phyloP scores from a whole-genome alignment of 2,888 invertebrate genomes.

The Drosophila birchii region DNA sequence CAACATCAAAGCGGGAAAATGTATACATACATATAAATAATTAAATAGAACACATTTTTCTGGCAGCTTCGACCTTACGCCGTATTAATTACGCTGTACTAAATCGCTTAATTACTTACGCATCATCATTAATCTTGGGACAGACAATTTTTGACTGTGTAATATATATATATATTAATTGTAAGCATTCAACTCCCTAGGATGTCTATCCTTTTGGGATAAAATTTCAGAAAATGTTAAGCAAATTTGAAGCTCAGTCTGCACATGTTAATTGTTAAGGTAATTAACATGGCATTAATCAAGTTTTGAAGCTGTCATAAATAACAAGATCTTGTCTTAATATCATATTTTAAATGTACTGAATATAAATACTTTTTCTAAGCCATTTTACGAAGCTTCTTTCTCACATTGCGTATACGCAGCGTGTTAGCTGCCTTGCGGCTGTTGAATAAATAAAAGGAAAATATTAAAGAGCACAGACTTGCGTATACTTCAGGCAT shows the following conservation, averaged over 20 bases:
- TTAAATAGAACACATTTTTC: constrained; percentile 26
- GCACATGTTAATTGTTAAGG: constrained; percentile 12
- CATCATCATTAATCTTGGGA: constrained; percentile 30
- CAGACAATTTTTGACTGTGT: constrained; percentile 3
- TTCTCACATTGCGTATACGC: constrained; percentile 39
- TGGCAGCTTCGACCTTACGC: constrained; percentile 6
- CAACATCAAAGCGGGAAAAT: background rate
- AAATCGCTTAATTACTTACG: constrained; percentile 16
- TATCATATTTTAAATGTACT: constrained; percentile 2
- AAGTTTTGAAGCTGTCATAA: constrained; percentile 16
- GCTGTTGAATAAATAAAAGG: constrained; percentile 8
- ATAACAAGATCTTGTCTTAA: background rate
- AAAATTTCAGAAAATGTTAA: background rate
- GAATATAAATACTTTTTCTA: background rate
- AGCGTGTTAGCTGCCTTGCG: constrained; percentile 19
- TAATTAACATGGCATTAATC: constrained; percentile 66
- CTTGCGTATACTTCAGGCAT: background rate
- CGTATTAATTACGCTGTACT: constrained; percentile 22
- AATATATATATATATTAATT: background rate
- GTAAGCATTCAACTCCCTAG: background rate
- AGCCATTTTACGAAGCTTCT: constrained; percentile 41
- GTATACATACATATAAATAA: background rate
- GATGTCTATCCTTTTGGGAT: background rate
- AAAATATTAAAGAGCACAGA: constrained; percentile 3
- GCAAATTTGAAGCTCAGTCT: constrained; percentile 3